Conservation (phyloP, 2,888 invertebrate species). For the Acrobasis consociella region DNA sequence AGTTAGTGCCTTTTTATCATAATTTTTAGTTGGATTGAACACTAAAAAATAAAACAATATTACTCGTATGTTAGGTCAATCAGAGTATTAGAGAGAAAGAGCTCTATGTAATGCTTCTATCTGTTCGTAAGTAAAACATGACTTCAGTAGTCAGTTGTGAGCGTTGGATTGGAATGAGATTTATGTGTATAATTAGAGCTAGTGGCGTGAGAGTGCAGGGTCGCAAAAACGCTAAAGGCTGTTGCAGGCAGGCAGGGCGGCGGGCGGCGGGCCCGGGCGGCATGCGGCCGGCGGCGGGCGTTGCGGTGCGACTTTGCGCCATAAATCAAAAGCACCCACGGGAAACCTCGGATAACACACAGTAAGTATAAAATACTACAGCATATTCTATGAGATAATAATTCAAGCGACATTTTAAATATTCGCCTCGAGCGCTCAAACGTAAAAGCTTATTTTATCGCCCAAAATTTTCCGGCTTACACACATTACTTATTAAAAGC, state of each 20-base stretch:
- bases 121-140: not conserved
- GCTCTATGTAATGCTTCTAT: not conserved
- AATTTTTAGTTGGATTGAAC: no score
- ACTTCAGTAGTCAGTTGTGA: not conserved
- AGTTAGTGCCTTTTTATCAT: no score
- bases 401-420: constrained; percentile 42
- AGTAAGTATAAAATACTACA: constrained; percentile 60
- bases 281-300: constrained; percentile 45
- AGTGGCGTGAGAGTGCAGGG: constrained; percentile 44
- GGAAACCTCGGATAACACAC: constrained; percentile 61
- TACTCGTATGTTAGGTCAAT: no score
- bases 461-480: not conserved
- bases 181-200: constrained; percentile 51
- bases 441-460: constrained; percentile 10
- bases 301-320: constrained; percentile 65
- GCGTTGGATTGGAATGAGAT: constrained; percentile 1
- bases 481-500: not conserved
- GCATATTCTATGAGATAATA: constrained; percentile 50
- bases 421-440: constrained; percentile 24
- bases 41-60: no score
- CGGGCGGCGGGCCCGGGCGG: constrained; percentile 33
- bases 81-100: no score
- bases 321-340: constrained; percentile 77
- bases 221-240: constrained; percentile 68
- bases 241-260: constrained; percentile 44